Conservation (phyloP, 2,888 invertebrate species). For the Perizoma affinitatum region DNA sequence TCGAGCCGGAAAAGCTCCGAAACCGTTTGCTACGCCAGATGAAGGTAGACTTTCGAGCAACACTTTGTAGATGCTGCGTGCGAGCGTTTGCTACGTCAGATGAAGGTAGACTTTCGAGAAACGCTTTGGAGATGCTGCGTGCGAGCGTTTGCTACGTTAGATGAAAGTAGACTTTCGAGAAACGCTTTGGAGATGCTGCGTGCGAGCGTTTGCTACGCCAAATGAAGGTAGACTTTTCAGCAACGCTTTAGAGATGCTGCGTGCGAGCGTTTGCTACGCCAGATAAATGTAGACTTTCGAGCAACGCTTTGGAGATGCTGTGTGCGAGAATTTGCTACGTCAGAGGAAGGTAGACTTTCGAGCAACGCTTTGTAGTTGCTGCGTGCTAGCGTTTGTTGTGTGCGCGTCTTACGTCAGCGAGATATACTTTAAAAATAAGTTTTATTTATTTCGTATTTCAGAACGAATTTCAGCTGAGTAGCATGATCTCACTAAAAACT, state of each 20-base stretch:
- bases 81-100: slow-evolving; percentile 29
- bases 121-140: not conserved
- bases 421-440: too few relatives aligned
- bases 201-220: too few relatives aligned
- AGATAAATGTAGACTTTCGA: too few relatives aligned
- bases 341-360: too few relatives aligned
- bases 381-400: too few relatives aligned
- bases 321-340: too few relatives aligned
- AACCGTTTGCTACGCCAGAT: slow-evolving; percentile 44
- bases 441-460: too few relatives aligned
- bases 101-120: not conserved
- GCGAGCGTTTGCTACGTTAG: slow-evolving; percentile 40
- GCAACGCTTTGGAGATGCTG: too few relatives aligned
- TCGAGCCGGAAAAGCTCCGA: slow-evolving; percentile 52
- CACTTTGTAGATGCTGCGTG: not conserved
- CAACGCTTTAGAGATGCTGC: not conserved
- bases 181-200: not conserved
- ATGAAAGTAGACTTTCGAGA: not conserved
- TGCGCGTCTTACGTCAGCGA: too few relatives aligned
- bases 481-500: too few relatives aligned
- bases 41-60: not conserved
- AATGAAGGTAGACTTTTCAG: not conserved
- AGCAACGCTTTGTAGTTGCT: too few relatives aligned
- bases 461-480: too few relatives aligned
- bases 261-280: slow-evolving; percentile 6